These are phyloP conservation scores for Drosophila mettleri DNA, from an alignment of 2,888 invertebrate genomes.

Conservation along the genomic window DNA sequence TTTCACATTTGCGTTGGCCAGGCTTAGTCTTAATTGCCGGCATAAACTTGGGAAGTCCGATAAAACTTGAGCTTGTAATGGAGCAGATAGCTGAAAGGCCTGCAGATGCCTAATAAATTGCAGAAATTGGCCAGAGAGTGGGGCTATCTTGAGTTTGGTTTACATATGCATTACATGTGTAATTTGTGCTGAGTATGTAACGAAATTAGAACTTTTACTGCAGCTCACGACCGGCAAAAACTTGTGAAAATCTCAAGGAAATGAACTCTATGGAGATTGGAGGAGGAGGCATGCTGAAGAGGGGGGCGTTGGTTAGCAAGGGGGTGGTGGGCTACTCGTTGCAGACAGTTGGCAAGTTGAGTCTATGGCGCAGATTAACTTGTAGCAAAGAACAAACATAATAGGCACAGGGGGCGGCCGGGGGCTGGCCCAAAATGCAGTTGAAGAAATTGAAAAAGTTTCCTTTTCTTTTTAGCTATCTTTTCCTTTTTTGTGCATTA, in stretches of 20 bases:
- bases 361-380: constrained; percentile 76
- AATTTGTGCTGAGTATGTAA: constrained; percentile 73
- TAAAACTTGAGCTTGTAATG: constrained; percentile 72
- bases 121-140: constrained; percentile 2
- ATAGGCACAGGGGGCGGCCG: background rate
- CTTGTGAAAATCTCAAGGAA: constrained; percentile 54
- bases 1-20: constrained; percentile 32
- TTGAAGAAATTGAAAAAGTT: constrained; percentile 80
- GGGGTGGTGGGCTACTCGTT: background rate
- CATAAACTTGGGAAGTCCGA: constrained; percentile 71
- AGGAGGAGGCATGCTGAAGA: background rate
- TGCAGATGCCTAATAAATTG: constrained; percentile 66
- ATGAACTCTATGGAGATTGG: constrained; percentile 39
- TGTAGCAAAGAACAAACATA: constrained; percentile 67
- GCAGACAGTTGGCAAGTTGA: constrained; percentile 66
- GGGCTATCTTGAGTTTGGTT: constrained; percentile 12
- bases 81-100: constrained; percentile 31
- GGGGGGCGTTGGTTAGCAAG: background rate
- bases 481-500: constrained; percentile 27
- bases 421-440: constrained; percentile 57
- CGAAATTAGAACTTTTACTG: constrained; percentile 73
- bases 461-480: constrained; percentile 25
- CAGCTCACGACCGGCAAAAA: constrained; percentile 33
- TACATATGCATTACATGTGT: constrained; percentile 80
- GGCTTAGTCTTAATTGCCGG: constrained; percentile 69